These are phyloP conservation scores for Sakesphorus luctuosus DNA, from an alignment of 2,113 vertebrate genomes.

Conservation along the genomic window DNA sequence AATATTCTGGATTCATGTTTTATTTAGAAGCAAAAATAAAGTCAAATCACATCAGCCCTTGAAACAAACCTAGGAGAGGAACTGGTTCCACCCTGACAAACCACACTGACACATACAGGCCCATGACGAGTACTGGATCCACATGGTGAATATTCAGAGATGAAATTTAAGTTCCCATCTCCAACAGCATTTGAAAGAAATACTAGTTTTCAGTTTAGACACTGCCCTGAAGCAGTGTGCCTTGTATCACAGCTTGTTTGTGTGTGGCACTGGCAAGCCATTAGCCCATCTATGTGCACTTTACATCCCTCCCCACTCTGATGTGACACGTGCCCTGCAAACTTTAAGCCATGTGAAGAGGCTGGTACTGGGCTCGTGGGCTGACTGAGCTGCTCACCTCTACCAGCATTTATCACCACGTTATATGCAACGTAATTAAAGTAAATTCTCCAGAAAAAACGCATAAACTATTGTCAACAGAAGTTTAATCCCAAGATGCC, in stretches of 20 bases:
- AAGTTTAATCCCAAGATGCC: neutral
- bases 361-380: neutral
- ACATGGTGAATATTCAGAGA: neutral
- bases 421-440: neutral
- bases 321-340: neutral
- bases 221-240: neutral
- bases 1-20: neutral
- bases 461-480: neutral
- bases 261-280: neutral
- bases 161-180: neutral
- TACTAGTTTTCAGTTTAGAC: neutral
- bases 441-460: neutral
- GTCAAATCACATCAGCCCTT: neutral
- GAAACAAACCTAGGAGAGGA: neutral
- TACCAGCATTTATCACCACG: fast-evolving
- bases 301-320: neutral
- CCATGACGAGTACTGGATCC: neutral
- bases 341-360: neutral
- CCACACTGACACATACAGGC: neutral
- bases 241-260: neutral
- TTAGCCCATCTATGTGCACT: neutral
- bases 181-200: neutral
- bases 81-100: neutral
- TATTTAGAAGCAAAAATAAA: neutral
- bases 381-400: neutral